These are phyloP conservation scores for Athripsodes cinereus DNA, from an alignment of 2,888 invertebrate genomes.

Conservation along the genomic window DNA sequence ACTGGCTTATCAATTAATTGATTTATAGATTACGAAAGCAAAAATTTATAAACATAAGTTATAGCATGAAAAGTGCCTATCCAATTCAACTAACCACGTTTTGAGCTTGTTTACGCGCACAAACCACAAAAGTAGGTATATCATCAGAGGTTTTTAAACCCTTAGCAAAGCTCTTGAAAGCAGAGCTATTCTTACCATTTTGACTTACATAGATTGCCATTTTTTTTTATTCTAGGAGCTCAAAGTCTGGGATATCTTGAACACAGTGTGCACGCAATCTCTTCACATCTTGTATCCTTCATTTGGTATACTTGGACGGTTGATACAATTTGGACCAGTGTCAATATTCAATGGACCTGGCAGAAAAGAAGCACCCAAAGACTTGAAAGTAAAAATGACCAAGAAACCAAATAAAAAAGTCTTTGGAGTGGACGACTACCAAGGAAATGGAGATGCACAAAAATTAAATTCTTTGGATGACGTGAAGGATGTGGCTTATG, in stretches of 20 bases:
- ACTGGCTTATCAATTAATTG: conserved; percentile 29
- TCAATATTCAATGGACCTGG: conserved; percentile 37
- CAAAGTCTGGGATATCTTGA: conserved; percentile 55
- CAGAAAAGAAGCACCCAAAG: conserved; percentile 5
- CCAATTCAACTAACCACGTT: too few relatives aligned
- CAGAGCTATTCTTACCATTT: too few relatives aligned
- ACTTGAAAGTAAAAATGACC: neutral
- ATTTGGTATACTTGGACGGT: conserved; percentile 50
- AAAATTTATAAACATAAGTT: neutral
- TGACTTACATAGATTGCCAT: too few relatives aligned
- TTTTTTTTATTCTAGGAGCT: conserved; percentile 45
- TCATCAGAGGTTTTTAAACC: too few relatives aligned
- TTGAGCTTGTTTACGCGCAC: too few relatives aligned
- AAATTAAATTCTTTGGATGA: conserved; percentile 9
- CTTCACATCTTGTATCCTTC: conserved; percentile 52
- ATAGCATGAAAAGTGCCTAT: too few relatives aligned
- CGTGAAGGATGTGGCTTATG: neutral
- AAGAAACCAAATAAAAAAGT: neutral
- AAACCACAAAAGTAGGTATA: too few relatives aligned
- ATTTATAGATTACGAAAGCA: too few relatives aligned
- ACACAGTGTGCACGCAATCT: conserved; percentile 51
- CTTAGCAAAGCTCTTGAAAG: too few relatives aligned
- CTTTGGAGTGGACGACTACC: neutral
- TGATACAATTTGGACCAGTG: conserved; percentile 51
- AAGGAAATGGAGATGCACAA: neutral